Percentiles rank a stretch among this genome's conserved stretches.
These are phyloP conservation scores for Mormyrus iriodes DNA, from an alignment of 2,113 vertebrate species.

Conservation along the genomic window DNA sequence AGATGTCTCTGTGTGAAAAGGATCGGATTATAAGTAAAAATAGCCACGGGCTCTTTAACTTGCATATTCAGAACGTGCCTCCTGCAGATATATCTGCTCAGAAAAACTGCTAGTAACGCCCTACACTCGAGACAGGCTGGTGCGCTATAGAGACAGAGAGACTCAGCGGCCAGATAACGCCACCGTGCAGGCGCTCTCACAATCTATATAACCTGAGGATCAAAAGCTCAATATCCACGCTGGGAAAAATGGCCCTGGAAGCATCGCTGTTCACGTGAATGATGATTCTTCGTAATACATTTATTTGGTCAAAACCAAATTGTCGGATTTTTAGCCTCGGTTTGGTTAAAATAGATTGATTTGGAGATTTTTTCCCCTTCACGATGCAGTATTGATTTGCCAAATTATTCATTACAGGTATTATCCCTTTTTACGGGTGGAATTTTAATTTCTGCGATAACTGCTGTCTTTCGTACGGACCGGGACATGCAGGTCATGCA, in stretches of 20 bases:
- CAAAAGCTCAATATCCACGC: neutral
- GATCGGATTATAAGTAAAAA: constrained; percentile 10
- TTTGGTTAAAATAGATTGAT: neutral
- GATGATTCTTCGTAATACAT: neutral
- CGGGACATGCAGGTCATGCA: neutral
- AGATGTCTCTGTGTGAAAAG: neutral
- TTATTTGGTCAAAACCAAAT: neutral
- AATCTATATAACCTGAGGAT: constrained; percentile 27
- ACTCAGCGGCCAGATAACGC: constrained; percentile 37
- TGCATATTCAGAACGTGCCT: constrained; percentile 14
- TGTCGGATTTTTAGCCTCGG: neutral
- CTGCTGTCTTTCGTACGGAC: neutral
- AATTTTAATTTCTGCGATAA: neutral
- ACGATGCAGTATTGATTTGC: constrained; percentile 12
- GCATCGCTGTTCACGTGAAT: neutral
- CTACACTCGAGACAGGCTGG: constrained; percentile 47
- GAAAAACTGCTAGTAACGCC: constrained; percentile 54
- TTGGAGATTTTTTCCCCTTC: neutral
- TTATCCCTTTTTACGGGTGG: neutral
- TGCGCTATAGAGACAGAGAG: constrained; percentile 38
- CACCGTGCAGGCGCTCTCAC: constrained; percentile 43
- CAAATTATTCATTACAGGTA: constrained; percentile 10
- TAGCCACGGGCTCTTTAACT: constrained; percentile 21
- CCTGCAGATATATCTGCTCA: constrained; percentile 28
- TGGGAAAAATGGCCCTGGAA: neutral